phyloP scores from a whole-genome alignment of 2,113 vertebrate genomes.

The Irena cyanogastra region DNA sequence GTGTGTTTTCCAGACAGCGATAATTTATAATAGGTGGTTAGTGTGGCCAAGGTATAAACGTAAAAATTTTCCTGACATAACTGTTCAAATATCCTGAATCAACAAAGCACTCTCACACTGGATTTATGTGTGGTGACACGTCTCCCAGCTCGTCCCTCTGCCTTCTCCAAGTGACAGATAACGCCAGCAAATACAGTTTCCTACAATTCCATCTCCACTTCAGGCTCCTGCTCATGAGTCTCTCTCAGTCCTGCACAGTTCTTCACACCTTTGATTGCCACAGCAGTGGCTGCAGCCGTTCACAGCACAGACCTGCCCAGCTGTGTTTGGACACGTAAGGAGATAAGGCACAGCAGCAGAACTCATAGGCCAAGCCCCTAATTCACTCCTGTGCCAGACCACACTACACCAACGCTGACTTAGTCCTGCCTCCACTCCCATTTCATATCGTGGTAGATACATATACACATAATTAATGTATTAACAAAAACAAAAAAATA shows the following conservation, averaged over 20 bases:
- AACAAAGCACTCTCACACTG: neutral
- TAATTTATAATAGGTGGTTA: neutral
- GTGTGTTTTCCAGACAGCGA: neutral
- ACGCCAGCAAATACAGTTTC: neutral
- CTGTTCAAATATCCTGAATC: neutral
- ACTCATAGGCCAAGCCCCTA: neutral
- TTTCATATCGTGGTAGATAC: neutral
- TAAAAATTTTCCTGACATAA: neutral
- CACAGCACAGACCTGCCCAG: neutral
- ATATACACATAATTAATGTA: accelerated
- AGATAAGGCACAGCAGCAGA: neutral
- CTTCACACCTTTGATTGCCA: constrained; percentile 7
- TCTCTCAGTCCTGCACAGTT: neutral
- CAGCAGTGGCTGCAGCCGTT: neutral
- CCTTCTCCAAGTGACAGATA: neutral
- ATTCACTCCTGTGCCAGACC: neutral
- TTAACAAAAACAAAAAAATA: neutral
- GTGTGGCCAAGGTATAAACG: neutral
- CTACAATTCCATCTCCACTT: neutral
- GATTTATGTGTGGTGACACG: neutral
- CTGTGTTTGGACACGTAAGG: neutral
- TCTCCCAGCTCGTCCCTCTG: neutral
- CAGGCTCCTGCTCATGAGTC: neutral
- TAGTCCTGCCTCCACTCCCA: neutral
- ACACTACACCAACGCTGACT: neutral